Evolutionary conservation across 2,888 invertebrate genomes (phyloP).

Genomic region (Platycheirus albimanus): DNA sequence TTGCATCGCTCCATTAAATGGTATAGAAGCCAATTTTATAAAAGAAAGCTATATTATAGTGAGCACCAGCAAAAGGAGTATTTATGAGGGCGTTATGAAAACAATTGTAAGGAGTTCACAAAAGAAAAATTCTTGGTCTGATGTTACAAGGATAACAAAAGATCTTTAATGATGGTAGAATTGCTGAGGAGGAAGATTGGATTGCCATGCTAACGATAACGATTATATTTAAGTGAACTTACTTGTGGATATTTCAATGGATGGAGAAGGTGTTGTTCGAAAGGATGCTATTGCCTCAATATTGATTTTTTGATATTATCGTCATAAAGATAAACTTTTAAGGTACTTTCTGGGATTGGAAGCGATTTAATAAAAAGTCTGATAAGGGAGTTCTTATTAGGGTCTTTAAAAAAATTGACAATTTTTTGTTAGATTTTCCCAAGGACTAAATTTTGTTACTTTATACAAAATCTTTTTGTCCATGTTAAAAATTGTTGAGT

Average conservation of each 20-base stretch:
- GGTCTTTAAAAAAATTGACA: no score
- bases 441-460: no score
- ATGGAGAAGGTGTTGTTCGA: no score
- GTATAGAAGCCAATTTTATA: constrained; percentile 56
- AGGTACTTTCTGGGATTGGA: not conserved
- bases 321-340: no score
- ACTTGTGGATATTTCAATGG: no score
- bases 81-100: constrained; percentile 11
- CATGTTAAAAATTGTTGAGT: no score
- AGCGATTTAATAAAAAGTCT: no score
- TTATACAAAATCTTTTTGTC: no score
- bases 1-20: constrained; percentile 54
- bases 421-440: no score
- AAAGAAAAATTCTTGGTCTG: constrained; percentile 5
- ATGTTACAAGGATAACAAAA: constrained; percentile 14
- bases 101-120: constrained; percentile 11
- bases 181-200: constrained; percentile 17
- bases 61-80: not conserved
- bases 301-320: no score
- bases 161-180: not conserved
- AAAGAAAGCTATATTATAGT: not conserved
- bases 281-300: no score
- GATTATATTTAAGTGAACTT: constrained; percentile 17
- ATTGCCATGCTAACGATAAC: constrained; percentile 9
- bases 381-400: no score